Conservation (phyloP, 1,140 invertebrate species). For the Marisa cornuarietis region DNA sequence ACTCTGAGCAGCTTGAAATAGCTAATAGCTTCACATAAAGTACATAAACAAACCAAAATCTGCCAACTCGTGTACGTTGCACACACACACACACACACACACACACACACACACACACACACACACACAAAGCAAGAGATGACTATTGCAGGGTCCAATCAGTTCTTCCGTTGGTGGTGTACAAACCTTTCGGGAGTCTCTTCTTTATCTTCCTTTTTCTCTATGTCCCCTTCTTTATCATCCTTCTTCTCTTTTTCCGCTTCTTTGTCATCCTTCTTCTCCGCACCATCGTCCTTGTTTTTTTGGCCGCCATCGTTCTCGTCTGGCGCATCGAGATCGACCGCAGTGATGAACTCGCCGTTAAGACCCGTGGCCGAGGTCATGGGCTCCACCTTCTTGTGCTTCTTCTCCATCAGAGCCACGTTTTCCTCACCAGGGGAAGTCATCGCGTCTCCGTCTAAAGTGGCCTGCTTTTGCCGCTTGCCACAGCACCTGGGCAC, state of each 20-base stretch:
- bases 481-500: conserved; percentile 9
- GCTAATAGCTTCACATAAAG: no score
- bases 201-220: not conserved
- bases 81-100: no score
- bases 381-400: conserved; percentile 18
- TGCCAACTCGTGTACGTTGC: no score
- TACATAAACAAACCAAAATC: no score
- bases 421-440: not conserved
- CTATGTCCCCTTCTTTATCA: not conserved
- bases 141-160: no score
- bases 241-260: not conserved
- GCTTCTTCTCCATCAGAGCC: conserved; percentile 2
- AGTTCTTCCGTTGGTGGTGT: no score
- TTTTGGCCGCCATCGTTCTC: not conserved
- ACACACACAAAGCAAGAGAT: no score
- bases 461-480: not conserved
- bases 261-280: not conserved
- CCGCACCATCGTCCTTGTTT: not conserved
- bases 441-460: not conserved
- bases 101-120: no score
- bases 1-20: no score
- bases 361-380: conserved; percentile 17
- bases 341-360: conserved; percentile 17
- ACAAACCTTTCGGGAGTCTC: no score
- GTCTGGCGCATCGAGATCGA: conserved; percentile 7